A percentile compares a stretch with the other conserved stretches of the same genome.
phyloP scores from a whole-genome alignment of 2,888 invertebrate genomes.

The Pilophorus perplexus region DNA sequence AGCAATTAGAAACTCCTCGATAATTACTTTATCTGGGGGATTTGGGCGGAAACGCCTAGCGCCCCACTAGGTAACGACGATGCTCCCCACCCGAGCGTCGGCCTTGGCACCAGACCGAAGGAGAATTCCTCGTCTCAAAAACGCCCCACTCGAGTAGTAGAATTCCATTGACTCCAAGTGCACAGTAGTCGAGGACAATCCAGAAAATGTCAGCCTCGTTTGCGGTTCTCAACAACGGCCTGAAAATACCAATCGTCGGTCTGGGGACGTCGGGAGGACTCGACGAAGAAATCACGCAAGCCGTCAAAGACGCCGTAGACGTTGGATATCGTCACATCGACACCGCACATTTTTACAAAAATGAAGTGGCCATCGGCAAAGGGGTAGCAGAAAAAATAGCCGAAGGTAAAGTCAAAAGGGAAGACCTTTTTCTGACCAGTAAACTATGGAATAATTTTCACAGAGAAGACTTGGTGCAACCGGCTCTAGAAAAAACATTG shows the following conservation, averaged over 20 bases:
- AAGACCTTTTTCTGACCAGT: conserved; percentile 68
- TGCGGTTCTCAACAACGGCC: conserved; percentile 52
- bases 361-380: conserved; percentile 69
- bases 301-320: conserved; percentile 69
- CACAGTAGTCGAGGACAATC: too few relatives aligned
- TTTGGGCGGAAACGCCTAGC: too few relatives aligned
- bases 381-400: conserved; percentile 63
- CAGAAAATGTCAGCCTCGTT: neutral
- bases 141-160: too few relatives aligned
- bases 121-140: too few relatives aligned
- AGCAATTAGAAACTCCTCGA: too few relatives aligned
- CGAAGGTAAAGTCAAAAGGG: conserved; percentile 65
- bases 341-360: conserved; percentile 67
- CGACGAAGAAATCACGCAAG: conserved; percentile 59
- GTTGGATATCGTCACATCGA: conserved; percentile 76
- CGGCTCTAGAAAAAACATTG: conserved; percentile 66
- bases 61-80: too few relatives aligned
- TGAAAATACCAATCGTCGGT: conserved; percentile 53
- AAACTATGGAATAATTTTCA: conserved; percentile 53
- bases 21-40: too few relatives aligned
- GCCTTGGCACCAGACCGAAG: too few relatives aligned
- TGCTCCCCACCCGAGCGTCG: too few relatives aligned
- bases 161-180: too few relatives aligned
- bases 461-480: conserved; percentile 57
- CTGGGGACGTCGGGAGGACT: conserved; percentile 57